phyloP scores from a whole-genome alignment of 2,113 vertebrate species.

The Pagrus major region DNA sequence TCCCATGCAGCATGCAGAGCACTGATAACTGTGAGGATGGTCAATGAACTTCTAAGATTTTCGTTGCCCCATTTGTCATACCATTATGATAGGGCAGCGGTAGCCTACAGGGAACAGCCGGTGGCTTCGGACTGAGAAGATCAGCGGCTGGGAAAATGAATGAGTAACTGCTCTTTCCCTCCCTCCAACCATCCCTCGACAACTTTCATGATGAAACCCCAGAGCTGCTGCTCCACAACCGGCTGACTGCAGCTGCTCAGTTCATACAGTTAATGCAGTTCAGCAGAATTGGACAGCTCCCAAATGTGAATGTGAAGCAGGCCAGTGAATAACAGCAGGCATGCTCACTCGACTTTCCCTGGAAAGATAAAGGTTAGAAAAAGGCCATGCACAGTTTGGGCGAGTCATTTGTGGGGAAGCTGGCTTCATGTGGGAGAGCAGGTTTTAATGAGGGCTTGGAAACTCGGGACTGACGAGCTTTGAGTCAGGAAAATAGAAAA shows the following conservation, averaged over 20 bases:
- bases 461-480: background rate
- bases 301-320: conserved; percentile 18
- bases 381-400: background rate
- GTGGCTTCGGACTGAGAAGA: background rate
- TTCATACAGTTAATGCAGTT: conserved; percentile 19
- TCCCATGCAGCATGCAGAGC: conserved; percentile 5
- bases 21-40: conserved; percentile 15
- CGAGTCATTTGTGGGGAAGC: background rate
- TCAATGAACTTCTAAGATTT: conserved; percentile 28
- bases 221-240: conserved; percentile 1
- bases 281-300: conserved; percentile 28
- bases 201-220: background rate
- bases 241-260: conserved; percentile 17
- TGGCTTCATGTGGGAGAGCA: background rate
- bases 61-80: conserved; percentile 33
- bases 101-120: conserved; percentile 14
- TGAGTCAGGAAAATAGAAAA: background rate
- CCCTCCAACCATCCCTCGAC: background rate
- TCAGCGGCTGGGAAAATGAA: conserved; percentile 26
- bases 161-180: background rate
- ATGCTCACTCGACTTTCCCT: background rate
- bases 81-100: conserved; percentile 24
- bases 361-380: conserved; percentile 29
- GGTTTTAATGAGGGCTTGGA: conserved; percentile 2
- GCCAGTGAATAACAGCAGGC: conserved; percentile 17